These are phyloP conservation scores for Drosophila prolongata DNA, from an alignment of 2,888 invertebrate genomes.

Conservation along the genomic window DNA sequence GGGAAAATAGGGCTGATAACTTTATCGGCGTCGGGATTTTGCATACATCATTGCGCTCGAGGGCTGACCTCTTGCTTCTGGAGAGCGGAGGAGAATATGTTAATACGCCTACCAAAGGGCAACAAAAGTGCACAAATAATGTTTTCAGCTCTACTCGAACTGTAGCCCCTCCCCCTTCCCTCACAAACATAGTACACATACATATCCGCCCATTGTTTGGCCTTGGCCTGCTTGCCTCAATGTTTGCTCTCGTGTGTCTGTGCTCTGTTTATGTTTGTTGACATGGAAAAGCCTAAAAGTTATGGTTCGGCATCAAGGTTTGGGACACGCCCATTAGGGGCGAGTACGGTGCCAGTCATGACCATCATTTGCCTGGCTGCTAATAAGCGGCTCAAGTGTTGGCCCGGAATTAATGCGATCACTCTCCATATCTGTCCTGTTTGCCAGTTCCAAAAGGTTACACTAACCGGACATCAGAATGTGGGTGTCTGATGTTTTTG, in stretches of 20 bases:
- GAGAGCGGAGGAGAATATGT: constrained; percentile 29
- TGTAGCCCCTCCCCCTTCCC: background rate
- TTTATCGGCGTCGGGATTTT: constrained; percentile 66
- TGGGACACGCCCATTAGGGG: constrained; percentile 44
- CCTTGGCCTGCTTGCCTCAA: constrained; percentile 38
- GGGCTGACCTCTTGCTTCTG: constrained; percentile 19
- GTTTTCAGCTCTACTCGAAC: constrained; percentile 20
- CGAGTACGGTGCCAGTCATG: constrained; percentile 38
- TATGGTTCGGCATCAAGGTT: constrained; percentile 57
- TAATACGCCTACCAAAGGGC: constrained; percentile 36
- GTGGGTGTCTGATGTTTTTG: constrained; percentile 3
- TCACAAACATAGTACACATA: background rate
- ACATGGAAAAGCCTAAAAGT: constrained; percentile 74
- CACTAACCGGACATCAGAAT: constrained; percentile 54
- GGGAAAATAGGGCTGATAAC: constrained; percentile 50
- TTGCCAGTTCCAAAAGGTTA: constrained; percentile 46
- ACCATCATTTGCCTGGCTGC: constrained; percentile 65
- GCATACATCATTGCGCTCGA: constrained; percentile 64
- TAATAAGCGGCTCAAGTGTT: constrained; percentile 77
- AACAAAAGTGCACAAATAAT: constrained; percentile 53
- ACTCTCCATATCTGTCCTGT: constrained; percentile 8
- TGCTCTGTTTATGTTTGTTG: constrained; percentile 69
- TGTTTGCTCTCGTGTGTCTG: constrained; percentile 37
- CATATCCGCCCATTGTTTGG: constrained; percentile 44
- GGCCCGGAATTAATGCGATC: constrained; percentile 71